phyloP scores from a whole-genome alignment of 2,888 invertebrate species.

The Chymomyza caudatula region DNA sequence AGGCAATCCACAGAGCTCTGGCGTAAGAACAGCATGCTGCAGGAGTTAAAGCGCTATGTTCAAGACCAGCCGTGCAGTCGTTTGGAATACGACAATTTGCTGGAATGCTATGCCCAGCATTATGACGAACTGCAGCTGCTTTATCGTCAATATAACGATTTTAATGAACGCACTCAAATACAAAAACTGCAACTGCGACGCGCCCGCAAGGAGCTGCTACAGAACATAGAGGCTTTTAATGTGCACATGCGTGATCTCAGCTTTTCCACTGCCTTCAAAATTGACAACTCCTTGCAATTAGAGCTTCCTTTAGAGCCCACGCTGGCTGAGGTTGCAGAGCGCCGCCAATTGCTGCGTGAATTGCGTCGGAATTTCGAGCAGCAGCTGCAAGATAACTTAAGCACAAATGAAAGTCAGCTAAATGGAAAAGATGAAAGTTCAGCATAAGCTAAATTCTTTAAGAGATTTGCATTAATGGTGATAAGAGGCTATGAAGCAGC shows the following conservation, averaged over 20 bases:
- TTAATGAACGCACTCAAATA: slow-evolving; percentile 9
- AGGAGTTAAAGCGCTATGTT: neutral
- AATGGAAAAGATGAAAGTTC: neutral
- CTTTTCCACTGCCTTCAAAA: neutral
- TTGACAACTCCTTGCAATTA: neutral
- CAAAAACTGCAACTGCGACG: slow-evolving; percentile 12
- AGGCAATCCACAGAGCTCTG: slow-evolving; percentile 9
- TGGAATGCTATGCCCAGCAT: neutral
- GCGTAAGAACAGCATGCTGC: neutral
- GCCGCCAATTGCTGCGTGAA: neutral
- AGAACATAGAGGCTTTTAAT: slow-evolving; percentile 22
- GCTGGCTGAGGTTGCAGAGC: neutral
- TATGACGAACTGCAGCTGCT: neutral
- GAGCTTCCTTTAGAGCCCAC: slow-evolving; percentile 13
- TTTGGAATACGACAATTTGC: neutral
- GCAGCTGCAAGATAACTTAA: neutral
- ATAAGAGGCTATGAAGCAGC: neutral
- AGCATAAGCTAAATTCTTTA: neutral
- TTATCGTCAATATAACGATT: slow-evolving; percentile 6
- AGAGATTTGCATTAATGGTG: neutral
- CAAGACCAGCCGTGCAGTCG: neutral
- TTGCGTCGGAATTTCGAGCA: slow-evolving; percentile 6
- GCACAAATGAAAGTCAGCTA: neutral
- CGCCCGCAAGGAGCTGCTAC: neutral
- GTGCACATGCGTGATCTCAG: slow-evolving; percentile 8